A percentile compares a stretch with the other conserved stretches of the same genome.
These are phyloP conservation scores for Poecile montanus DNA, from an alignment of 2,797 vertebrate species.

Conservation along the genomic window DNA sequence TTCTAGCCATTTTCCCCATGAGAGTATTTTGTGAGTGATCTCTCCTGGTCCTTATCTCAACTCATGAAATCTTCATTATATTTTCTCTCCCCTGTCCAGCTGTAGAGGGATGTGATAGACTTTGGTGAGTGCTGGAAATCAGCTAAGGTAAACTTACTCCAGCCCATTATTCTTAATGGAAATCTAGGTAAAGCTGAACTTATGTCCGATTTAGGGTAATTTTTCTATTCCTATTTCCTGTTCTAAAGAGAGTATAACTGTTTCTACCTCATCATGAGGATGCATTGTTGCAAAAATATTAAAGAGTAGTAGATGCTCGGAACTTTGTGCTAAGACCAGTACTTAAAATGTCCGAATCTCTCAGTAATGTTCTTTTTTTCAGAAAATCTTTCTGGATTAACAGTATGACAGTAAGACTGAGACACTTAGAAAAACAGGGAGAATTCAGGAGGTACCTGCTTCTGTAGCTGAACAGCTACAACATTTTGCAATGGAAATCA, in stretches of 20 bases:
- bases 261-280: not conserved
- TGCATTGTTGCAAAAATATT: not conserved
- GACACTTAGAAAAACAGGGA: not conserved
- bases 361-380: not conserved
- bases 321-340: not conserved
- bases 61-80: not conserved
- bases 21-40: not conserved
- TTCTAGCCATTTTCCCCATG: accelerated
- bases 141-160: not conserved
- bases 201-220: not conserved
- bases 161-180: not conserved
- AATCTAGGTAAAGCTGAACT: not conserved
- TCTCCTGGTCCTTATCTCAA: not conserved
- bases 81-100: not conserved
- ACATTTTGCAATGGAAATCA: not conserved
- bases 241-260: not conserved
- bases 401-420: not conserved
- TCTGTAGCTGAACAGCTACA: not conserved
- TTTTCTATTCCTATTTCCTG: not conserved
- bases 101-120: no score
- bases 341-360: not conserved
- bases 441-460: not conserved
- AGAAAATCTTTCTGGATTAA: not conserved
- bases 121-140: not conserved
- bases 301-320: not conserved